Percentiles rank a stretch among this genome's conserved stretches.
Conservation (phyloP, 2,888 invertebrate species). For the Sarcophaga subvicina region DNA sequence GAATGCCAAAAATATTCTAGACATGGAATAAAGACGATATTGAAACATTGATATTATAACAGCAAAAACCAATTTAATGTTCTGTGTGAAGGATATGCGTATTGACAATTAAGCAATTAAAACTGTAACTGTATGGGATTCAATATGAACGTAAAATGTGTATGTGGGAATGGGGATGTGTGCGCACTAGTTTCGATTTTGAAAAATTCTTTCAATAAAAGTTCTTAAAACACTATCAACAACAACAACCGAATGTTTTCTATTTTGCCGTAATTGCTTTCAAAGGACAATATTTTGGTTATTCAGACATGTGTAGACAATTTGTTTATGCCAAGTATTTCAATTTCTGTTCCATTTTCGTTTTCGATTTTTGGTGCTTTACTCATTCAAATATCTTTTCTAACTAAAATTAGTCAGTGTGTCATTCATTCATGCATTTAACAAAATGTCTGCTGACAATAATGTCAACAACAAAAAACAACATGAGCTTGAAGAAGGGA, state of each 20-base stretch:
- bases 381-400: conserved; percentile 3
- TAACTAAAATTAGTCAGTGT: conserved; percentile 33
- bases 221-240: conserved; percentile 9
- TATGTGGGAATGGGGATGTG: not conserved
- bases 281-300: conserved; percentile 23
- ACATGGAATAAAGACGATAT: too few species aligned
- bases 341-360: not conserved
- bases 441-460: conserved; percentile 41
- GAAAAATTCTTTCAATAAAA: conserved; percentile 26
- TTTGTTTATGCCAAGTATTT: conserved; percentile 45
- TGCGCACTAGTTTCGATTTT: not conserved
- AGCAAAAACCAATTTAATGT: conserved; percentile 28
- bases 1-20: not conserved
- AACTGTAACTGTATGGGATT: not conserved
- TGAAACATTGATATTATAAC: not conserved
- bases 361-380: not conserved
- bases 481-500: conserved; percentile 17
- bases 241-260: not conserved
- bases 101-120: conserved; percentile 53
- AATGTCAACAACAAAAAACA: not conserved
- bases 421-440: conserved; percentile 25
- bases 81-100: conserved; percentile 57
- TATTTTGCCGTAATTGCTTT: not conserved
- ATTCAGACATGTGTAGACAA: conserved; percentile 61
- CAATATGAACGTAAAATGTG: conserved; percentile 4